A percentile compares a stretch with the other conserved stretches of the same genome.
Conservation (phyloP, 2,888 invertebrate species). For the Andrena marginata region DNA sequence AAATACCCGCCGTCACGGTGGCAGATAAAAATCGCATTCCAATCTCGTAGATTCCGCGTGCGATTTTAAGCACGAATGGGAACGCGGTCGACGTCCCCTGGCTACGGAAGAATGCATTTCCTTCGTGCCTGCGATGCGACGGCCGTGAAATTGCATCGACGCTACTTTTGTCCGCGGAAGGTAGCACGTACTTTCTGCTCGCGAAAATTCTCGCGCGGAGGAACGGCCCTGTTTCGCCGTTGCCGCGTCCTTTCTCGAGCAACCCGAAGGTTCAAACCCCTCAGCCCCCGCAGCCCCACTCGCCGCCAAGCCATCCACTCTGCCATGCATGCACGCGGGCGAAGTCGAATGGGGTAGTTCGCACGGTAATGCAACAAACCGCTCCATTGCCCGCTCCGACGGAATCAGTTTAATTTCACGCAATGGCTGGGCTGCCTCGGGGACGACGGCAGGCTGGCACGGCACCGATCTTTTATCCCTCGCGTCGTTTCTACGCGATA, state of each 20-base stretch:
- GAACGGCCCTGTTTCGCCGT: constrained; percentile 46
- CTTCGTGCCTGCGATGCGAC: constrained; percentile 67
- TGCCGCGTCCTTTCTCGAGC: constrained; percentile 23
- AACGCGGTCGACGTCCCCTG: constrained; percentile 14
- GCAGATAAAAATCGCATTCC: constrained; percentile 8
- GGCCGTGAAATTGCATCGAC: constrained; percentile 73
- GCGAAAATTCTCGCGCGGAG: constrained; percentile 47
- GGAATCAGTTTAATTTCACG: constrained; percentile 62
- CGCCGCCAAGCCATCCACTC: background rate
- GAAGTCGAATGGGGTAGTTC: constrained; percentile 43
- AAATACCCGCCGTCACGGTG: background rate
- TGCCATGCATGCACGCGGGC: background rate
- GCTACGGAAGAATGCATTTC: constrained; percentile 69
- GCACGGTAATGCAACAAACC: constrained; percentile 47
- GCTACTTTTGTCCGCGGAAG: constrained; percentile 62
- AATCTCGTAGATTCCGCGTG: background rate
- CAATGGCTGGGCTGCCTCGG: constrained; percentile 35
- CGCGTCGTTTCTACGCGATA: background rate
- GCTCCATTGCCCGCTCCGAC: constrained; percentile 31
- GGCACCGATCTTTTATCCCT: constrained; percentile 7
- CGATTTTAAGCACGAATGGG: constrained; percentile 11
- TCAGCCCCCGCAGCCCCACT: constrained; percentile 32
- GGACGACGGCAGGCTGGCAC: constrained; percentile 11
- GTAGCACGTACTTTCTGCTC: constrained; percentile 55
- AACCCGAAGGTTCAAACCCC: constrained; percentile 40